A percentile compares a stretch with the other conserved stretches of the same genome.
These are phyloP conservation scores for Myotis myotis DNA, from an alignment of 2,797 vertebrate species.

Conservation along the genomic window DNA sequence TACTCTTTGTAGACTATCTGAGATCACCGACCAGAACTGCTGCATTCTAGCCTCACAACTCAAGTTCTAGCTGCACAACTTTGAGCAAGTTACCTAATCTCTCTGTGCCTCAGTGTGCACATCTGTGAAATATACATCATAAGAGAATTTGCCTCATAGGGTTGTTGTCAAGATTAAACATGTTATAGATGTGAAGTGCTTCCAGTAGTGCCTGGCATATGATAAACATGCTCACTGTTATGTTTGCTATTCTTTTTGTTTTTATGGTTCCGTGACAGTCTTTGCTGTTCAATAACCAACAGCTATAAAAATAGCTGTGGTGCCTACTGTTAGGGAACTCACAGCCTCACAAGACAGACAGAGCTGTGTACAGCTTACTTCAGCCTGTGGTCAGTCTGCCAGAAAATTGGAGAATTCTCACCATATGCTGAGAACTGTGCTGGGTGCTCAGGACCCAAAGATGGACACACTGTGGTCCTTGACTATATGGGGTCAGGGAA, in stretches of 20 bases:
- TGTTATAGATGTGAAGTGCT: background rate
- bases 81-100: background rate
- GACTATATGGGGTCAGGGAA: background rate
- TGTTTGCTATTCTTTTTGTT: background rate
- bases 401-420: background rate
- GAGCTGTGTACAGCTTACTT: background rate
- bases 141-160: background rate
- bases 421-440: no score
- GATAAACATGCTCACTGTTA: rapidly evolving
- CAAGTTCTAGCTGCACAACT: background rate
- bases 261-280: background rate
- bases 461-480: rapidly evolving
- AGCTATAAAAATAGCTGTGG: background rate
- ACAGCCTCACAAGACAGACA: background rate
- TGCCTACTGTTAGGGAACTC: background rate
- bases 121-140: background rate
- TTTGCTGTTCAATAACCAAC: background rate
- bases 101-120: background rate
- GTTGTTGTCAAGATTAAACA: background rate
- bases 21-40: background rate
- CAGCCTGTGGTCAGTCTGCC: background rate
- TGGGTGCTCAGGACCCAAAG: background rate
- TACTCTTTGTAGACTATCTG: background rate
- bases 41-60: background rate
- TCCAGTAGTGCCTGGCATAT: background rate